phyloP scores from a whole-genome alignment of 2,797 vertebrate genomes.

The Tragelaphus eurycerus region DNA sequence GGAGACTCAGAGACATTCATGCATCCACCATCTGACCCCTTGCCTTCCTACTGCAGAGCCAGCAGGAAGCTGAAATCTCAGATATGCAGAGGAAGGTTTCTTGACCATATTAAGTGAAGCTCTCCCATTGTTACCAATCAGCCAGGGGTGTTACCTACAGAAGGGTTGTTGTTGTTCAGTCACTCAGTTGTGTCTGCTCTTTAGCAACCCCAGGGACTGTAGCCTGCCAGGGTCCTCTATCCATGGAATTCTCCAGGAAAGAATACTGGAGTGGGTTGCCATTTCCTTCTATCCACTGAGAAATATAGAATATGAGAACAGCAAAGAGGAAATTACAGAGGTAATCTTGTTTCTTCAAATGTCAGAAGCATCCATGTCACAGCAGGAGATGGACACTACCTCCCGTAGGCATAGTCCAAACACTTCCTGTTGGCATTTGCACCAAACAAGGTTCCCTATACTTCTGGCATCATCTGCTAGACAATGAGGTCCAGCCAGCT shows the following conservation, averaged over 20 bases:
- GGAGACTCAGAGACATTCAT: not conserved
- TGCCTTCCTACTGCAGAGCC: slow-evolving; percentile 49
- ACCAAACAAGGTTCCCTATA: slow-evolving; percentile 91
- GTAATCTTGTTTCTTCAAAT: slow-evolving; percentile 35
- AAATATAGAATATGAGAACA: slow-evolving; percentile 67
- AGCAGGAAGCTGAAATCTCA: slow-evolving; percentile 37
- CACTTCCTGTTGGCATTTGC: slow-evolving; percentile 94
- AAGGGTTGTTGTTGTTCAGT: not conserved
- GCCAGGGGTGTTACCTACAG: slow-evolving; percentile 69
- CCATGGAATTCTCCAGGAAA: not conserved
- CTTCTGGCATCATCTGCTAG: slow-evolving; percentile 96
- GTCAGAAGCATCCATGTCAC: slow-evolving; percentile 72
- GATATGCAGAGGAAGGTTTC: slow-evolving; percentile 29
- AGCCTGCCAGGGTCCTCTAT: not conserved
- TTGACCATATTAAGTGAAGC: slow-evolving; percentile 50
- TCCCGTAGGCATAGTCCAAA: slow-evolving; percentile 85
- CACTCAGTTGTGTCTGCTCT: not conserved
- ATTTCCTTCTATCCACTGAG: slow-evolving; percentile 48
- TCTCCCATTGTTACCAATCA: slow-evolving; percentile 60
- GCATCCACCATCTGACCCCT: not conserved
- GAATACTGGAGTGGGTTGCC: not conserved
- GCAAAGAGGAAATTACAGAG: slow-evolving; percentile 64
- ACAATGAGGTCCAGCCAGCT: not conserved
- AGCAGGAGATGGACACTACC: slow-evolving; percentile 64
- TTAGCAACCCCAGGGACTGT: not conserved